Conservation (phyloP, 2,888 invertebrate species). For the Bhutanitis thaidina region DNA sequence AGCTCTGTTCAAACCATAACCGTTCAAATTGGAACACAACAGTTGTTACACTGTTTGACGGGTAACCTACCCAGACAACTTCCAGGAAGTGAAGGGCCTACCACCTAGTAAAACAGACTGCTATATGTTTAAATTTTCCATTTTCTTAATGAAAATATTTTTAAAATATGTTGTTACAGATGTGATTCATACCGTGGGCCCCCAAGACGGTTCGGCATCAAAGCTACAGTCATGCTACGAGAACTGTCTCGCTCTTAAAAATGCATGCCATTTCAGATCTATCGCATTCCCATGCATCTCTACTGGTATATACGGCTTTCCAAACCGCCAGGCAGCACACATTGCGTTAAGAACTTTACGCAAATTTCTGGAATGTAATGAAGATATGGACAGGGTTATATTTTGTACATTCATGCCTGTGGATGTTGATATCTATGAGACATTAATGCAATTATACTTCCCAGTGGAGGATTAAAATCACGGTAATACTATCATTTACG, state of each 20-base stretch:
- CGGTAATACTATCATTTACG: constrained; percentile 21
- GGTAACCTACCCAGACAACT: no score
- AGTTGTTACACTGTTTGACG: no score
- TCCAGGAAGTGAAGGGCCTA: no score
- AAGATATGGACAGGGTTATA: constrained; percentile 84
- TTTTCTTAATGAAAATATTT: no score
- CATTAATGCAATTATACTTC: constrained; percentile 86
- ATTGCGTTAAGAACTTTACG: constrained; percentile 85
- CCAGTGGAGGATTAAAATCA: constrained; percentile 65
- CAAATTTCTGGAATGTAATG: constrained; percentile 78
- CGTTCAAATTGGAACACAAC: no score
- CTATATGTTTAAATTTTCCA: no score
- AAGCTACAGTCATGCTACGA: constrained; percentile 85
- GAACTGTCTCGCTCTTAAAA: constrained; percentile 80
- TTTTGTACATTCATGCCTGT: constrained; percentile 88
- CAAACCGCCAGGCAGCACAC: constrained; percentile 87
- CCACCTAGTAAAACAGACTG: no score
- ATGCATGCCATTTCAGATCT: constrained; percentile 78
- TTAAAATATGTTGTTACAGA: constrained; percentile 79
- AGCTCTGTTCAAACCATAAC: no score
- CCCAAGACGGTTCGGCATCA: constrained; percentile 84
- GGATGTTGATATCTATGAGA: constrained; percentile 87
- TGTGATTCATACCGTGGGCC: constrained; percentile 95
- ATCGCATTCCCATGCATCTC: constrained; percentile 95
- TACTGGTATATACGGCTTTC: constrained; percentile 95